Base-by-base conservation (phyloP, 92 coral and sea anemone species). In the Bergia sp. region DNA sequence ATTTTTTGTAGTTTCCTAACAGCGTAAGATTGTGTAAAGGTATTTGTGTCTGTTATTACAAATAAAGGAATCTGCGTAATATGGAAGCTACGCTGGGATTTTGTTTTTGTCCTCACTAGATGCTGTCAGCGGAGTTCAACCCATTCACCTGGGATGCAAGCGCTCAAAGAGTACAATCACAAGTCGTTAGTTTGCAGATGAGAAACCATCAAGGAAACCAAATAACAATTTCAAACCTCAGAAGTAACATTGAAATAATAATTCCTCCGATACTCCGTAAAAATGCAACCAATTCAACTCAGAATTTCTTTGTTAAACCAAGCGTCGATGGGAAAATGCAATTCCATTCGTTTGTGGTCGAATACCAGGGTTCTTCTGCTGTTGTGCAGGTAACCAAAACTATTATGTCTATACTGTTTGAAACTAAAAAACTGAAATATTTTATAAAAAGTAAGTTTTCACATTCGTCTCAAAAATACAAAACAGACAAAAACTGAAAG, bases 141-240 rank as follows among this genome's bases (percentile, higher is more conserved):
- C 98, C 96, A 0, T 95, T 90, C 76, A 95, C 98, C 4, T 95
- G 96, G 96, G 96, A 95, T 88, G 45, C 9, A 5, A 89, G 92
- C 21, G 94, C 96, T 37, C 69, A 80, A 36, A 64, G 79, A 20
- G 86, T 93, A 20, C 82, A 90, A 0, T 89, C 96, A 37, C 79
- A 89, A 13, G 94, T 95, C 44, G 80, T 89, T 8, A 90, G 92
- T 84, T 75, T 95, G 80, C 89, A 86, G 47, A 72, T 95, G 72
- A 90, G 86, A 82, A 84, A 91, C 81, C 75, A 93, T 58, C 7
- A 89, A 80, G 94, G 96, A 8, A 20, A 65, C 7, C 23, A 76
- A 1, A 89, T 95, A 13, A 53, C 47, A 18, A 82, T 95, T 40
- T 29, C 88, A 71, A 86, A 92, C 80, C 91, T 94, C 80, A 87